Evolutionary conservation across 2,888 invertebrate genomes (phyloP), one percentile per base, ranked within the genome.

Genomic region (Cantharis nigra): DNA sequence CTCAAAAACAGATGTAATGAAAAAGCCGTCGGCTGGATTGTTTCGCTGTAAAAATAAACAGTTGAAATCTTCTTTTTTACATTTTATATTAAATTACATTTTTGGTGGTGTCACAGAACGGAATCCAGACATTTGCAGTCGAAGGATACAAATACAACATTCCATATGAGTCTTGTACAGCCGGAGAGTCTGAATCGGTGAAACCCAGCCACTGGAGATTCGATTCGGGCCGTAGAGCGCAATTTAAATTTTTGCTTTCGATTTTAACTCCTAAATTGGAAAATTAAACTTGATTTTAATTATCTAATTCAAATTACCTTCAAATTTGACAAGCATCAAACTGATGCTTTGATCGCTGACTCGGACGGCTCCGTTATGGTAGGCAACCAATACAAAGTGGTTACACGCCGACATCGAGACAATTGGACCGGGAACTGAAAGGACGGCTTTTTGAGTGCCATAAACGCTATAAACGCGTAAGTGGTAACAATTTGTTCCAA

Each of bases 371-470:
- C 93, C 92, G 65, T 88, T 87, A 84, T 96, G 95, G 86, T 93
- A 94, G 26, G 93, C 92, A 11, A 94, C 89, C 78, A 94, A 86
- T 16, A 96, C 86, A 70, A 91, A 90, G 85, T 92, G 90, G 63
- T 90, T 90, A 80, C 90, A 90, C 0, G 92, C 94, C 67, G 92
- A 89, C 86, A 96, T 89, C 28, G 93, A 90, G 4, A 97, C 92
- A 14, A 94, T 89, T 5, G 93, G 92, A 0, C 97, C 96, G 0
- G 95, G 93, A 70, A 96, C 86, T 0, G 92, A 91, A 72, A 96
- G 88, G 9, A 94, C 88, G 85, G 95, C 95, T 84, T 94, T 91
- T 89, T 99, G 98, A 0, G 96, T 93, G 69, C 99, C 99, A 88
- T 94, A 93, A 11, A 95, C 90, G 5, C 95, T 95, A 88, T 94